Evolutionary conservation across 2,797 vertebrate genomes (phyloP).

Genomic region (Myoxocephalus aenaeus): DNA sequence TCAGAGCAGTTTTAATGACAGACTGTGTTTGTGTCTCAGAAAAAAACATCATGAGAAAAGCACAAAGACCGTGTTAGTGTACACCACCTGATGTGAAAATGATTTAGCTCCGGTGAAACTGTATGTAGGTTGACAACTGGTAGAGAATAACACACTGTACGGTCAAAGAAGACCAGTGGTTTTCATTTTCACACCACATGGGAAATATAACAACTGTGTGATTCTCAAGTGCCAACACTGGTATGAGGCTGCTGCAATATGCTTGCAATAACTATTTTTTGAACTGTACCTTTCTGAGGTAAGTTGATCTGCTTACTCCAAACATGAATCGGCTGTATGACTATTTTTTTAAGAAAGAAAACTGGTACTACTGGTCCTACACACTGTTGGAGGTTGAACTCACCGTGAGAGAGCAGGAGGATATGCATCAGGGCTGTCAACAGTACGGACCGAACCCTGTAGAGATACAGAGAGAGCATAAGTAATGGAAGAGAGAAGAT

Average conservation of each 20-base stretch:
- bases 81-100: neutral
- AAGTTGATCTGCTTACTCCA: neutral
- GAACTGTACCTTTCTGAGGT: neutral
- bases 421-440: conserved; percentile 65
- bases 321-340: neutral
- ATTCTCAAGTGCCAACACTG: conserved; percentile 12
- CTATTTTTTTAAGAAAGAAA: neutral
- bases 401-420: conserved; percentile 72
- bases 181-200: conserved; percentile 6
- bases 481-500: neutral
- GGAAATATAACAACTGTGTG: conserved; percentile 21
- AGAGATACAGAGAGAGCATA: conserved; percentile 26
- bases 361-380: neutral
- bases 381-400: conserved; percentile 53
- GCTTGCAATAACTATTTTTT: neutral
- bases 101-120: neutral
- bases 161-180: neutral
- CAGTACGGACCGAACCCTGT: conserved; percentile 73
- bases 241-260: neutral
- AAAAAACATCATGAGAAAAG: neutral
- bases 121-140: neutral
- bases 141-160: neutral
- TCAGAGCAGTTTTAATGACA: neutral
- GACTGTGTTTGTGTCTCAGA: neutral
- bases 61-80: neutral